Conservation (phyloP, 2,888 invertebrate species). For the Griposia aprilina region DNA sequence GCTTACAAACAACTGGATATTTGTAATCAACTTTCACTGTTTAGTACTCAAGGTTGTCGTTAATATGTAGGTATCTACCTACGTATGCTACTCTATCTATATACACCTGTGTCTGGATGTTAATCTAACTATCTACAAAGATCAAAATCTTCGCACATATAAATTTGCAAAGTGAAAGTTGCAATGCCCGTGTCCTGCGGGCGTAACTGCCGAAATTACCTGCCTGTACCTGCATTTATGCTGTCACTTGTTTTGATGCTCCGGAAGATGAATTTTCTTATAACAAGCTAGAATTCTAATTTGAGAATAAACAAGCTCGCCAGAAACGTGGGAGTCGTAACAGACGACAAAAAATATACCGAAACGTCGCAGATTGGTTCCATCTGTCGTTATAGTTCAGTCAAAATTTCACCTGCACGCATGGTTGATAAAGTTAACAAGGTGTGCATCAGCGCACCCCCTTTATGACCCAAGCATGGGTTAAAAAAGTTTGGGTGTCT, state of each 20-base stretch:
- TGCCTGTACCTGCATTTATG: not conserved
- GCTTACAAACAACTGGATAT: slow-evolving; percentile 48
- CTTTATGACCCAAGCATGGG: not conserved
- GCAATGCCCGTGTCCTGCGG: not conserved
- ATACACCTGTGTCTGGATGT: slow-evolving; percentile 16
- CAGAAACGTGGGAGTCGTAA: not conserved
- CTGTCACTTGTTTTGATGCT: slow-evolving; percentile 1
- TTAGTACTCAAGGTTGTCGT: slow-evolving; percentile 46
- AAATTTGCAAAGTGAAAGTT: slow-evolving; percentile 3
- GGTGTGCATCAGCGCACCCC: not conserved
- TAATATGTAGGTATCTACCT: not conserved
- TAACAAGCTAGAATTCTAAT: slow-evolving; percentile 2
- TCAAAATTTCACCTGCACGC: slow-evolving; percentile 21
- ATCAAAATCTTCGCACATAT: not conserved
- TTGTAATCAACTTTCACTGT: slow-evolving; percentile 62
- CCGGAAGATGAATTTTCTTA: slow-evolving; percentile 3
- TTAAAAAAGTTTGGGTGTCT: not conserved
- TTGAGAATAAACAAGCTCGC: not conserved
- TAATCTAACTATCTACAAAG: slow-evolving; percentile 12
- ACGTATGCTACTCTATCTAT: not conserved
- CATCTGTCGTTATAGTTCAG: slow-evolving; percentile 23
- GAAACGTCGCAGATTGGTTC: not conserved
- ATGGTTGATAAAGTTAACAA: slow-evolving; percentile 25
- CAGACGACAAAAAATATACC: slow-evolving; percentile 21
- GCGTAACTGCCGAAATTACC: not conserved